These are phyloP conservation scores for Bimastos eiseni DNA, from an alignment of 2,888 invertebrate species.

Conservation along the genomic window DNA sequence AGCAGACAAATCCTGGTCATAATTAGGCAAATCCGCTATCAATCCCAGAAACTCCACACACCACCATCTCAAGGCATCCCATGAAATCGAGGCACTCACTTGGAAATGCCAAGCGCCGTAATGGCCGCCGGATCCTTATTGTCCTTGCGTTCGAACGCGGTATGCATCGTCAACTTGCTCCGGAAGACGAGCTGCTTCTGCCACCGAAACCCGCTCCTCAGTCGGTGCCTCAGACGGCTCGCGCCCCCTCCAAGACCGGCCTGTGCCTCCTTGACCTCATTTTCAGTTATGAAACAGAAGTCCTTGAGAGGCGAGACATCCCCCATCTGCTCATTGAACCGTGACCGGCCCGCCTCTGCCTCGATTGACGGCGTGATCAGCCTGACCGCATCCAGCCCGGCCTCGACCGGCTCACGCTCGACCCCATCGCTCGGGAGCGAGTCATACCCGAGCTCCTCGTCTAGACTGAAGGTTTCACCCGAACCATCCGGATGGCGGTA, in stretches of 20 bases:
- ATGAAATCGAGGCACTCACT: slow-evolving; percentile 62
- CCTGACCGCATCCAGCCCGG: not conserved
- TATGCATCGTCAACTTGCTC: slow-evolving; percentile 88
- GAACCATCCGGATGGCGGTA: slow-evolving; percentile 29
- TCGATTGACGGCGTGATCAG: not conserved
- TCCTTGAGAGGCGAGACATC: slow-evolving; percentile 78
- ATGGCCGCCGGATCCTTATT: slow-evolving; percentile 95
- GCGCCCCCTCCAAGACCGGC: slow-evolving; percentile 38
- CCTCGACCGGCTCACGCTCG: not conserved
- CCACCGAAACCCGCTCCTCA: slow-evolving; percentile 77
- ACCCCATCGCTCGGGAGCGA: not conserved
- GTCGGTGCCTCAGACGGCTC: slow-evolving; percentile 10
- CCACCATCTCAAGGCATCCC: not conserved
- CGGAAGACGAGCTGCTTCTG: slow-evolving; percentile 86
- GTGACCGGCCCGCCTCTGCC: slow-evolving; percentile 45
- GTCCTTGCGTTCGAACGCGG: slow-evolving; percentile 80
- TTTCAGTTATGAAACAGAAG: slow-evolving; percentile 74
- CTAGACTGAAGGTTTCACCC: slow-evolving; percentile 14
- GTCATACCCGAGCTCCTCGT: not conserved
- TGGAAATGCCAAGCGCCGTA: slow-evolving; percentile 88
- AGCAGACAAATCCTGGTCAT: not conserved
- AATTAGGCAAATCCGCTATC: not conserved
- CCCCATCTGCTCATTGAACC: slow-evolving; percentile 32
- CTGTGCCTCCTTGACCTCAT: slow-evolving; percentile 57
- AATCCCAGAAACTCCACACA: not conserved